Percentiles rank a stretch among this genome's conserved stretches.
Conservation (phyloP, 2,797 vertebrate species). For the Paguma larvata region DNA sequence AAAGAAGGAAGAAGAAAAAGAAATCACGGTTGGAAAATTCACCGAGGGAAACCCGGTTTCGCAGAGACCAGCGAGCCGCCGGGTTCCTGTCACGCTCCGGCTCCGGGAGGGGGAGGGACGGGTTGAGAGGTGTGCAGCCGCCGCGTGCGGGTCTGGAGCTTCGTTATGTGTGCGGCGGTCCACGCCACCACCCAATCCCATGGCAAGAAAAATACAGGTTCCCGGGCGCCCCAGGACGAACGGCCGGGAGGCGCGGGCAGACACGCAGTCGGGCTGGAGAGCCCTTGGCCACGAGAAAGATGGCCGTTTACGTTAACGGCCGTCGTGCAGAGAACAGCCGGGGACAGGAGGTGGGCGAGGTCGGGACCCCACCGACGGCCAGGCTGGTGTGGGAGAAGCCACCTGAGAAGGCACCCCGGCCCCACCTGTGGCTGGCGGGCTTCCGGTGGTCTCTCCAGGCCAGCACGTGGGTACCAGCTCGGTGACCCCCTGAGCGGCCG, state of each 20-base stretch:
- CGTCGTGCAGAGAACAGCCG: no score
- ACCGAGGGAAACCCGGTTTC: neutral
- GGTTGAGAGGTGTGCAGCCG: neutral
- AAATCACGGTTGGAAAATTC: neutral
- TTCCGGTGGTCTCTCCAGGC: neutral
- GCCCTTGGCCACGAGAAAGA: rapidly evolving
- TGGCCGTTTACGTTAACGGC: neutral
- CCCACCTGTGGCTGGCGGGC: neutral
- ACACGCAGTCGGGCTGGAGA: neutral
- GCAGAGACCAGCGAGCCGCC: neutral
- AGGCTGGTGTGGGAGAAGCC: neutral
- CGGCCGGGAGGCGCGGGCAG: neutral
- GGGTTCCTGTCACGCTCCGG: no score
- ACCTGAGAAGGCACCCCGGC: neutral
- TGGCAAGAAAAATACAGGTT: neutral
- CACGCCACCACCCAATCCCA: neutral
- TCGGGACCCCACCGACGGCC: no score
- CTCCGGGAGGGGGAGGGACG: neutral
- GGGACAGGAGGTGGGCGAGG: neutral
- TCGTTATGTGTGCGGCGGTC: neutral
- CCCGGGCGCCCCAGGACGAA: neutral
- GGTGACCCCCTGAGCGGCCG: neutral
- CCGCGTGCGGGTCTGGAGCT: neutral
- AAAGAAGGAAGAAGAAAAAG: neutral
- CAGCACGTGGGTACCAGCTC: no score